Percentiles rank a stretch among this genome's conserved stretches.
Evolutionary conservation across 2,888 invertebrate genomes (phyloP).

Genomic region (Drosophila atripex): DNA sequence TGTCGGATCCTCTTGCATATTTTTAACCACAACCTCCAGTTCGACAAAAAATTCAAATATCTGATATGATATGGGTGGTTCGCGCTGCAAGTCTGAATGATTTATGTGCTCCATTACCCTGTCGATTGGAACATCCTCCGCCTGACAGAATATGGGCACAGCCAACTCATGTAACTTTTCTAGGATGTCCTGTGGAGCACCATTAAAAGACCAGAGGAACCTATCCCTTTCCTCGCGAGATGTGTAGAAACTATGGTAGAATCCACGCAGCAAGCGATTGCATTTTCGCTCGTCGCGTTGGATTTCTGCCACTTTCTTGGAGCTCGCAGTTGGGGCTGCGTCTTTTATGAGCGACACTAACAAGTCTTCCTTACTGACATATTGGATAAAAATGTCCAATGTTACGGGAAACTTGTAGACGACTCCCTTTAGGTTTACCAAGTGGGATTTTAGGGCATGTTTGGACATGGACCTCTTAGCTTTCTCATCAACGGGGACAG

Average conservation of each 20-base stretch:
- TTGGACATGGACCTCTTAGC: not conserved
- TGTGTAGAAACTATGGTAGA: conserved; percentile 10
- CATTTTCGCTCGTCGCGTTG: not conserved
- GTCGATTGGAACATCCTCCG: not conserved
- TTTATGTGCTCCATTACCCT: not conserved
- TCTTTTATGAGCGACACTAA: conserved; percentile 8
- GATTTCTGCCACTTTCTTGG: not conserved
- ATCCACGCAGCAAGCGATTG: not conserved
- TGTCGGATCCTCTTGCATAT: conserved; percentile 38
- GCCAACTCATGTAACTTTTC: conserved; percentile 25
- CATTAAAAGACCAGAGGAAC: conserved; percentile 1
- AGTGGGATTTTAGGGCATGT: not conserved
- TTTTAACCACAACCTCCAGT: conserved; percentile 37
- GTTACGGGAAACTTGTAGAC: conserved; percentile 51
- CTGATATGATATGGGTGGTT: conserved; percentile 36
- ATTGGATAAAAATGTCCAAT: conserved; percentile 35
- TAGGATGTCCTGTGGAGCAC: not conserved
- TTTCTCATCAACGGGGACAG: conserved; percentile 3
- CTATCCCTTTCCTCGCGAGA: not conserved
- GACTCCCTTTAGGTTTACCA: conserved; percentile 11
- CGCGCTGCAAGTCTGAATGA: not conserved
- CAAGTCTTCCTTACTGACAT: conserved; percentile 36
- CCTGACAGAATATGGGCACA: not conserved
- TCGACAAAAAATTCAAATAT: conserved; percentile 31
- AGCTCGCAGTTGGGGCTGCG: not conserved